Evolutionary conservation across 2,888 invertebrate genomes (phyloP), one percentile per base, ranked within the genome.

Genomic region (Eretmocerus hayati): DNA sequence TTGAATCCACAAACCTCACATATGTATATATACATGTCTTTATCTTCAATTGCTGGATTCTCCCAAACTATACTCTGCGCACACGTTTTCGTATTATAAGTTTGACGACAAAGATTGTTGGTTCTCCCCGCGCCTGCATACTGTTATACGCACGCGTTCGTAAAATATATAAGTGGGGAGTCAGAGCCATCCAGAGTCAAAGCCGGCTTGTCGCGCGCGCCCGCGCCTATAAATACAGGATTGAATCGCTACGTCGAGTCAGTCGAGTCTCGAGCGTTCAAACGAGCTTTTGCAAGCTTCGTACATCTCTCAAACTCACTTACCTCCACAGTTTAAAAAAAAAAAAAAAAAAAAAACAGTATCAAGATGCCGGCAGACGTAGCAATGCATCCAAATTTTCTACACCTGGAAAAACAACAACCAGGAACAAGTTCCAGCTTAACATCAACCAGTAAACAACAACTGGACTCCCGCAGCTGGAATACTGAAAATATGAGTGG

Each of bases 401-500:
- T 69, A 31, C 62, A 64, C 46, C 63, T 67, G 49, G 64, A 64
- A 56, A 63, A 63, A 48, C 59, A 62, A 39, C 63, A 64, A 39
- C n/a, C n/a, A n/a, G n/a, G n/a, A n/a, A n/a, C n/a, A n/a, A n/a
- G n/a, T n/a, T n/a, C n/a, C n/a, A n/a, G n/a, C n/a, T n/a, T n/a
- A n/a, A n/a, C n/a, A n/a, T n/a, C n/a, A n/a, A 40, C 63, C 53
- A 61, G 61, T 49, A 59, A 59, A 44, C 62, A 66, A 21, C 67
- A 64, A 59, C 58, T 62, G 65, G 72, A 65, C 69, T 77, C 71
- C 58, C n/a, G n/a, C n/a, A 74, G 56, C 65, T 73, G 67, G 64
- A 77, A 78, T 62, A 78, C 78, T 13, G 81, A 81, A 67, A 74
- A 78, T 52, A 81, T 80, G 70, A 77, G 77, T 53, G 82, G 82